Evolutionary conservation across 2,797 vertebrate species (phyloP).

Genomic region (Diglossa cyanea): DNA sequence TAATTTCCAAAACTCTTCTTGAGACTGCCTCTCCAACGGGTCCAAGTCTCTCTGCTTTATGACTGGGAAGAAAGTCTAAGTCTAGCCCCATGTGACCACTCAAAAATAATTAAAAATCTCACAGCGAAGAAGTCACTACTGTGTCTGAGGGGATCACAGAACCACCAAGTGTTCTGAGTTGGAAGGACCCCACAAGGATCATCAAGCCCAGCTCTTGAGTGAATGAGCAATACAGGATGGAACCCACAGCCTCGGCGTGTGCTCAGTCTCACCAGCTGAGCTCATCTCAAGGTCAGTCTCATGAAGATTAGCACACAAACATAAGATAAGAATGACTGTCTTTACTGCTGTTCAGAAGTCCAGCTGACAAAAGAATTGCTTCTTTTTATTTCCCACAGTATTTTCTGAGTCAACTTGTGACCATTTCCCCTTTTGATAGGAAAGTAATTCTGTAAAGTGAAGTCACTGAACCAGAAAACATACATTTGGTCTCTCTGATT

Average conservation of each 20-base stretch:
- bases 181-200: background rate
- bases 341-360: background rate
- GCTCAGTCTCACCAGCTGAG: background rate
- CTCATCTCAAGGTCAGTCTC: background rate
- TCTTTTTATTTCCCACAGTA: slow-evolving; percentile 29
- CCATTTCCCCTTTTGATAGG: slow-evolving; percentile 35
- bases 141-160: background rate
- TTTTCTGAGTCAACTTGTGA: slow-evolving; percentile 46
- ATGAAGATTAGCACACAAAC: background rate
- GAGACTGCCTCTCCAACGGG: background rate
- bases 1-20: background rate
- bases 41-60: background rate
- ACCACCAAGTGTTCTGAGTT: background rate
- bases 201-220: background rate
- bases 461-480: slow-evolving; percentile 35
- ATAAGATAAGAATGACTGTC: background rate
- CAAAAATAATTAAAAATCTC: background rate
- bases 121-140: background rate
- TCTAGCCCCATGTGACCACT: background rate
- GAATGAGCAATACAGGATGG: accelerated
- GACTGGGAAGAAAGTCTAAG: background rate
- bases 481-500: slow-evolving; percentile 38
- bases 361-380: slow-evolving; percentile 16
- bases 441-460: slow-evolving; percentile 35
- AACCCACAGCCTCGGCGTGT: accelerated